Base-by-base conservation (phyloP, 2,113 vertebrate species). In the Synchiropus splendidus region DNA sequence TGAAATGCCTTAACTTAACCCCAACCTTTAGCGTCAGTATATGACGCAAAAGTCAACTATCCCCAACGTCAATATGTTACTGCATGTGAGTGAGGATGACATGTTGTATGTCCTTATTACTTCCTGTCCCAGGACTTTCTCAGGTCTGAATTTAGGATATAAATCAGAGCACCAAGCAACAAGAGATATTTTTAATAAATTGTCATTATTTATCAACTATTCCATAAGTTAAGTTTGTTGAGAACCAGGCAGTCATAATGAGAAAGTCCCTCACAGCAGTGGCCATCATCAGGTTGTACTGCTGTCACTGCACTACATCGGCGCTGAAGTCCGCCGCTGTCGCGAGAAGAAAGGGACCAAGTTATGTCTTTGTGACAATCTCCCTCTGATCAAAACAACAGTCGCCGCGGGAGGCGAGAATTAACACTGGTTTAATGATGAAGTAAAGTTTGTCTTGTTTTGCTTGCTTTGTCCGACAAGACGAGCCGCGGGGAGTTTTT, bases 341-440 rank as follows among this genome's bases (percentile, higher is more conserved):
- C 47, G 36, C 11, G 21, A 35, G 42, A 69, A 42, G 54, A 50
- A 18, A 16, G 54, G 58, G 48, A 35, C 54, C 60, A 64, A 51
- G 36, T 54, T 44, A 51, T 31, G 27, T 64, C 45, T 63, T 45
- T 21, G 54, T 67, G 62, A 64, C 68, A 76, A 64, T 74, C 69
- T 67, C 53, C 51, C 65, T 76, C 39, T 75, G 75, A 79, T 75
- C 72, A 79, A 77, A 81, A 72, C 53, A 9, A 30, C 52, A 40
- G 60, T 44, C 64, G 60, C 78, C 58, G 39, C 72, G 51, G 73
- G 70, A 73, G 73, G 68, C 50, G 39, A 36, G 52, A 57, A 78
- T 78, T 81, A 81, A 75, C 69, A 71, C 58, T 61, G 62, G 69
- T 74, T 76, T 80, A 78, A 76, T 76, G 75, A 75, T 71, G 69